Percentiles rank a stretch among this genome's conserved stretches.
These are phyloP conservation scores for Anabacerthia variegaticeps DNA, from an alignment of 2,797 vertebrate species.

Conservation along the genomic window DNA sequence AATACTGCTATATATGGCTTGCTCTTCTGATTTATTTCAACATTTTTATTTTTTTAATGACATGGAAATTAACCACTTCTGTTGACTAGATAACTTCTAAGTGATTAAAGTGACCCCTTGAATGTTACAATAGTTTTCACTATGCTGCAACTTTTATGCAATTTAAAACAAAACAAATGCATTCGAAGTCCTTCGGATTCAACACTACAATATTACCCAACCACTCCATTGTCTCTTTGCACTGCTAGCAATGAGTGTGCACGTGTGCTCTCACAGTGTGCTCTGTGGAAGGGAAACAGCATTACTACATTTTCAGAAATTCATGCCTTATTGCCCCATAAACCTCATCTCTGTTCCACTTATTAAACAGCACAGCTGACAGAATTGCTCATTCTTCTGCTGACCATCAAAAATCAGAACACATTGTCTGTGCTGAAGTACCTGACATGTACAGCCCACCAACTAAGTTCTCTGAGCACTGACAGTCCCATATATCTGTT, in stretches of 20 bases:
- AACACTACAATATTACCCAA: not conserved
- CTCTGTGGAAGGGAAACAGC: not conserved
- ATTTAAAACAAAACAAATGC: not conserved
- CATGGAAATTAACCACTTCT: not conserved
- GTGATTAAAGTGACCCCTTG: not conserved
- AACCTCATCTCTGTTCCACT: not conserved
- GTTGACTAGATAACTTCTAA: not conserved
- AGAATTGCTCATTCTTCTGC: not conserved
- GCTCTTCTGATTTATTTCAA: not conserved
- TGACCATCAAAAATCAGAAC: not conserved
- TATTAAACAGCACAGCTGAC: not conserved
- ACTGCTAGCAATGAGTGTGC: not conserved
- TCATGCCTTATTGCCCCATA: not conserved
- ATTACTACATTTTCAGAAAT: not conserved
- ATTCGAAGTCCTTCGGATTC: not conserved
- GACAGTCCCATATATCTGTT: not conserved
- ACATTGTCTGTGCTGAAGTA: not conserved
- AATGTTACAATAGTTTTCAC: not conserved
- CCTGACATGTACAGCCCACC: not conserved
- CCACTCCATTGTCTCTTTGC: not conserved
- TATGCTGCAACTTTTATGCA: not conserved
- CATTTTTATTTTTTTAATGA: not conserved
- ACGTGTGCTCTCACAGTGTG: accelerated
- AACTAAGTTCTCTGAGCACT: not conserved
- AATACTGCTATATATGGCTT: not conserved